Evolutionary conservation across 2,113 vertebrate species (phyloP).

Genomic region (Cavia aperea): DNA sequence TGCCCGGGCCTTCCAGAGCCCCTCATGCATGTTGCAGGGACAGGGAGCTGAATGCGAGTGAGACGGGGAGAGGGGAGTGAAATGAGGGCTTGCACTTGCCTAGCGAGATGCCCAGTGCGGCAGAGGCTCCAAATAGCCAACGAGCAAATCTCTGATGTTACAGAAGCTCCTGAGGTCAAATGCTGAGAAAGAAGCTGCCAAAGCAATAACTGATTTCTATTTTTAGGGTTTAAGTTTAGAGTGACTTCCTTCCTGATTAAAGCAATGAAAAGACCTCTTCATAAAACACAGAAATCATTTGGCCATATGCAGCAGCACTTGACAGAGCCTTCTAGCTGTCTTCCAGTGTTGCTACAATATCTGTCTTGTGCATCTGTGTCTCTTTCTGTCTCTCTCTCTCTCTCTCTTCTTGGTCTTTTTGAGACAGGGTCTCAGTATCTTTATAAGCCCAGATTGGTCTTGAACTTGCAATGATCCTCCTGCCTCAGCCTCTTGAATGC

Average conservation of each 20-base stretch:
- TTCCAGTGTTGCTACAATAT: background rate
- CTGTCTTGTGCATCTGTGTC: background rate
- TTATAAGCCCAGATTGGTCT: too few relatives aligned
- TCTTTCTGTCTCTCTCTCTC: too few relatives aligned
- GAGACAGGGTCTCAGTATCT: too few relatives aligned
- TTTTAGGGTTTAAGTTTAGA: constrained; percentile 2
- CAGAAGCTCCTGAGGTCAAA: background rate
- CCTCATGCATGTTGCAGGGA: background rate
- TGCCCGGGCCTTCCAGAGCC: background rate
- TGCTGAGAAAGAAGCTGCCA: background rate
- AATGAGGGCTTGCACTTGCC: background rate
- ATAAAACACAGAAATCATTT: background rate
- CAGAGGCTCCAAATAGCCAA: background rate
- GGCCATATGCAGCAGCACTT: background rate
- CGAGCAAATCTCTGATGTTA: background rate
- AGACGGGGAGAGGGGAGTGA: background rate
- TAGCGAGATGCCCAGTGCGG: background rate
- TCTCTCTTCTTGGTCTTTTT: too few relatives aligned
- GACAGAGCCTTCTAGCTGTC: background rate
- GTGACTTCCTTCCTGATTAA: background rate
- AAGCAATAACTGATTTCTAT: background rate
- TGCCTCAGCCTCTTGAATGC: too few relatives aligned
- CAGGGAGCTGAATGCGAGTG: background rate
- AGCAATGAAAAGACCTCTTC: constrained; percentile 8
- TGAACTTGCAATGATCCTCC: too few relatives aligned